phyloP scores from a whole-genome alignment of 2,797 vertebrate species.

The Calcarius lapponicus region DNA sequence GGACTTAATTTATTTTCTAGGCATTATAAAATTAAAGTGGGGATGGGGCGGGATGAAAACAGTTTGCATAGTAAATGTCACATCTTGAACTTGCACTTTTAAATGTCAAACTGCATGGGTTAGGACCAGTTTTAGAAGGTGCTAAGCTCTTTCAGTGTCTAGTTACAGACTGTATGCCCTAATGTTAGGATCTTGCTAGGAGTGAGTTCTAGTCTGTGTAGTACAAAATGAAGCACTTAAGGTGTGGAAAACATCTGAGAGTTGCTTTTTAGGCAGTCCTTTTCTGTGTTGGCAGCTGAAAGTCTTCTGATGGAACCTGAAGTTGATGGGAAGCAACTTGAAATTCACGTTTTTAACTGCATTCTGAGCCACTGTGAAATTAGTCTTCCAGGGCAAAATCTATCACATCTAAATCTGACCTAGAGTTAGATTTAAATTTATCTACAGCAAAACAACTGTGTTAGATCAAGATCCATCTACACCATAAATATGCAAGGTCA shows the following conservation, averaged over 20 bases:
- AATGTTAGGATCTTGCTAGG: background rate
- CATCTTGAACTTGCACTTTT: background rate
- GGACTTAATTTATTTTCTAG: conserved; percentile 1
- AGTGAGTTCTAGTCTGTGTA: background rate
- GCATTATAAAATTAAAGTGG: background rate
- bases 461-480: background rate
- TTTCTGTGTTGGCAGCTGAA: background rate
- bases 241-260: background rate
- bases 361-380: background rate
- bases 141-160: background rate
- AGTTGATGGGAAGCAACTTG: background rate
- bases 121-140: background rate
- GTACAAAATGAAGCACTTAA: background rate
- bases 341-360: background rate
- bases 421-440: background rate
- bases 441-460: background rate
- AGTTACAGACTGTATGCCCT: background rate
- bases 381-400: background rate
- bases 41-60: background rate
- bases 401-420: background rate
- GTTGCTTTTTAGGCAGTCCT: background rate
- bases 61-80: conserved; percentile 7
- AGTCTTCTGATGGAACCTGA: background rate
- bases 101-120: conserved; percentile 20
- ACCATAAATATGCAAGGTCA: background rate